Conservation (phyloP, 2,797 vertebrate genomes). For the Hozukius guyotensis region DNA sequence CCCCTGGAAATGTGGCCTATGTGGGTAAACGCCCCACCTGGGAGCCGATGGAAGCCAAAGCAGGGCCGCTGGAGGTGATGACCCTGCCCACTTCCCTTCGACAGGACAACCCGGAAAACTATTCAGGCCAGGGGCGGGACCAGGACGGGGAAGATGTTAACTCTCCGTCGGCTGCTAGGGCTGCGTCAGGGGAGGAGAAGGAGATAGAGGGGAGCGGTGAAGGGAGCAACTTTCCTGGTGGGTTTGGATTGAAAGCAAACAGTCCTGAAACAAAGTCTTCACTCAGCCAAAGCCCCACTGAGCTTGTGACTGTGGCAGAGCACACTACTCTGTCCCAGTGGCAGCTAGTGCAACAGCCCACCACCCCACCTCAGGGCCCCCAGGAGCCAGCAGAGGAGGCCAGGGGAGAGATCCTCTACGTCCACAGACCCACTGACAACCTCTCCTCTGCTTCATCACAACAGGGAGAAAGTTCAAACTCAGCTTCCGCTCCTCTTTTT, state of each 20-base stretch:
- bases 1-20: constrained; percentile 45
- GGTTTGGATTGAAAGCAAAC: constrained; percentile 44
- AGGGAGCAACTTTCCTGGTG: constrained; percentile 45
- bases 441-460: constrained; percentile 20
- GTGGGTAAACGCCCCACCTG: constrained; percentile 50
- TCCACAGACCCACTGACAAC: constrained; percentile 59
- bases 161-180: constrained; percentile 7
- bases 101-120: constrained; percentile 80
- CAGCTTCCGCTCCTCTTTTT: constrained; percentile 44
- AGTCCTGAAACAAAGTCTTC: constrained; percentile 33
- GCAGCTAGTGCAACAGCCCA: constrained; percentile 74
- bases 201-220: constrained; percentile 79
- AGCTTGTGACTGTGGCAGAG: constrained; percentile 52
- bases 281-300: constrained; percentile 35
- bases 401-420: constrained; percentile 76
- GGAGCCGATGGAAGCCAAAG: constrained; percentile 82
- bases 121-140: constrained; percentile 84
- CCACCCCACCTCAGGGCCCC: constrained; percentile 39
- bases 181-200: constrained; percentile 64
- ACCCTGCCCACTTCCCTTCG: constrained; percentile 68
- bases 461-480: constrained; percentile 33
- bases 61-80: constrained; percentile 77
- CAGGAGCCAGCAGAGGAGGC: constrained; percentile 67
- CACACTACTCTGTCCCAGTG: constrained; percentile 76
- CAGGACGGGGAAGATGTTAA: constrained; percentile 57